phyloP scores from a whole-genome alignment of 2,113 vertebrate species.

The Heterochromis multidens region DNA sequence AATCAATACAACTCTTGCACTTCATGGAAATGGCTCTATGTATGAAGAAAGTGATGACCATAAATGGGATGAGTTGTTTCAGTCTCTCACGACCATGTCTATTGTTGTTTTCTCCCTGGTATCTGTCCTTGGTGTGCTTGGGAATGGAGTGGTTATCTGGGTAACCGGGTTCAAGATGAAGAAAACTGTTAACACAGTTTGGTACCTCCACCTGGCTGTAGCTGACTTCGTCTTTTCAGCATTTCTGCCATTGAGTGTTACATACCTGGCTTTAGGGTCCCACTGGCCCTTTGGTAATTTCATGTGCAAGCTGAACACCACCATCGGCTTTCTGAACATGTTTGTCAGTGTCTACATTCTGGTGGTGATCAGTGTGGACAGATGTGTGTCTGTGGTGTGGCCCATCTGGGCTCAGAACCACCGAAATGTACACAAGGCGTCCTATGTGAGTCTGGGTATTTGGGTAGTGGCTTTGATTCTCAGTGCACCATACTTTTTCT shows the following conservation, averaged over 20 bases:
- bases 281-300: conserved; percentile 84
- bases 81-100: conserved; percentile 64
- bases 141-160: no score
- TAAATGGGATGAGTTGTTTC: conserved; percentile 52
- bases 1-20: conserved; percentile 24
- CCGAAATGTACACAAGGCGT: conserved; percentile 72
- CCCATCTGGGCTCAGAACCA: conserved; percentile 30
- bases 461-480: background rate
- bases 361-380: no score
- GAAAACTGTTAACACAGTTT: conserved; percentile 80
- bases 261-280: conserved; percentile 71
- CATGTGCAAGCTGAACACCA: conserved; percentile 80
- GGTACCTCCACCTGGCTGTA: conserved; percentile 83
- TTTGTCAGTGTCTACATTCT: conserved; percentile 85
- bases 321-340: conserved; percentile 77
- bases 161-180: conserved; percentile 85
- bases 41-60: conserved; percentile 45
- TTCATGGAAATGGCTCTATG: background rate
- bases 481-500: conserved; percentile 70
- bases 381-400: conserved; percentile 23
- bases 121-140: conserved; percentile 79
- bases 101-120: conserved; percentile 75
- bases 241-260: conserved; percentile 79
- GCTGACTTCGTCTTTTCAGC: conserved; percentile 83
- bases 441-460: conserved; percentile 66